A percentile compares a stretch with the other conserved stretches of the same genome.
These are phyloP conservation scores for Furnarius figulus DNA, from an alignment of 2,113 vertebrate species.

Conservation along the genomic window DNA sequence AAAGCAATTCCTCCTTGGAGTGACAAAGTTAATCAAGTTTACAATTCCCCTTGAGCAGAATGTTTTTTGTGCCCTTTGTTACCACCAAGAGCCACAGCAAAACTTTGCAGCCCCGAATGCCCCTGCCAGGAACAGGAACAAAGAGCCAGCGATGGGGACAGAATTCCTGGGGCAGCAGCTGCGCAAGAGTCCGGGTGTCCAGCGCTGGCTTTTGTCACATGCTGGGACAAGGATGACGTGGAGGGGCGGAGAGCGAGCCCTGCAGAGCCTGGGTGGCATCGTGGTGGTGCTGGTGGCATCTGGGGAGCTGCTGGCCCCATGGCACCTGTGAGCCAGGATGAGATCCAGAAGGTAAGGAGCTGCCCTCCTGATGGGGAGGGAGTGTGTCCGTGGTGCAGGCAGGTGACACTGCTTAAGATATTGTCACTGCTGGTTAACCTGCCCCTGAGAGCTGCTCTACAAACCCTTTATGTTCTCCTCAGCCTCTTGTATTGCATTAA, in stretches of 20 bases:
- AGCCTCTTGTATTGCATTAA: fast-evolving
- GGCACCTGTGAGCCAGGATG: constrained; percentile 73
- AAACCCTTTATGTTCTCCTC: neutral
- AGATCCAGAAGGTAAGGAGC: constrained; percentile 79
- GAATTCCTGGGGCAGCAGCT: neutral
- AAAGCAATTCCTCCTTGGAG: neutral
- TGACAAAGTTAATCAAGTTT: neutral
- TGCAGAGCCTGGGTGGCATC: neutral
- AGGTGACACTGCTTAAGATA: fast-evolving
- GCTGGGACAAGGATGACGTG: neutral
- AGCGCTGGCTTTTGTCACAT: neutral
- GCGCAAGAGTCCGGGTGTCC: neutral
- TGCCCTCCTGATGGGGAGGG: fast-evolving
- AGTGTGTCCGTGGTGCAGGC: fast-evolving
- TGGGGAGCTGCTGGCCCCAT: constrained; percentile 27
- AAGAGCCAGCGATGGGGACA: neutral
- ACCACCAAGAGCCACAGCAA: neutral
- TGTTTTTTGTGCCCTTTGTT: fast-evolving
- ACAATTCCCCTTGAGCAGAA: neutral
- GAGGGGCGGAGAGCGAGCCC: neutral
- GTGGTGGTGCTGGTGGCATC: neutral
- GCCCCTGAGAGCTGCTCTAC: neutral
- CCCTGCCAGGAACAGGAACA: neutral
- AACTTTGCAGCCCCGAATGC: neutral
- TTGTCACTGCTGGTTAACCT: neutral